A percentile compares a stretch with the other conserved stretches of the same genome.
These are phyloP conservation scores for Griposia aprilina DNA, from an alignment of 2,888 invertebrate species.

Conservation along the genomic window DNA sequence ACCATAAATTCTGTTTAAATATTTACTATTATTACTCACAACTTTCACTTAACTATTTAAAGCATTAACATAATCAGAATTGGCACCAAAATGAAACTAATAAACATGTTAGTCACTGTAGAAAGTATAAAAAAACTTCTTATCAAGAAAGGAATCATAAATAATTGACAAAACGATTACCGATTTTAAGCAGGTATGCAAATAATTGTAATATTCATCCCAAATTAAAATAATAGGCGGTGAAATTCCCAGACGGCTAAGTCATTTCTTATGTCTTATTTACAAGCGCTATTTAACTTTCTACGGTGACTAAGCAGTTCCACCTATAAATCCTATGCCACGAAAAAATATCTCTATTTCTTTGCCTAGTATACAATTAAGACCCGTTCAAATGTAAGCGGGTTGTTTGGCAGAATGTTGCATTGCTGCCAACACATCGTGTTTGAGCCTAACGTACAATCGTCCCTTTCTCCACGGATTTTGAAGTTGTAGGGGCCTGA, in stretches of 20 bases:
- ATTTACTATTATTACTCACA: slow-evolving; percentile 84
- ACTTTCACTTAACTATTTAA: slow-evolving; percentile 86
- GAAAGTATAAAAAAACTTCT: slow-evolving; percentile 35
- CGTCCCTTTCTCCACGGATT: slow-evolving; percentile 99
- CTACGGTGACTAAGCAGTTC: slow-evolving; percentile 66
- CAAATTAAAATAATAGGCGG: slow-evolving; percentile 26
- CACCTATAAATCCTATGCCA: slow-evolving; percentile 67
- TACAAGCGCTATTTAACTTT: slow-evolving; percentile 45
- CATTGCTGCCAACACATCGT: slow-evolving; percentile 96
- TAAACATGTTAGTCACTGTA: slow-evolving; percentile 57
- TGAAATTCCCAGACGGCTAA: slow-evolving; percentile 22
- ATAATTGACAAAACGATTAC: slow-evolving; percentile 32
- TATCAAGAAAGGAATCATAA: slow-evolving; percentile 1
- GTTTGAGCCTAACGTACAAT: slow-evolving; percentile 97
- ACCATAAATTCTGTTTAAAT: slow-evolving; percentile 85
- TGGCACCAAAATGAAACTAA: slow-evolving; percentile 85
- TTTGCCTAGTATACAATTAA: slow-evolving; percentile 49
- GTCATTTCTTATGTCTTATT: slow-evolving; percentile 28
- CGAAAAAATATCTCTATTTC: slow-evolving; percentile 58
- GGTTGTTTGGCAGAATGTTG: slow-evolving; percentile 96
- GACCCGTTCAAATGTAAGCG: slow-evolving; percentile 89
- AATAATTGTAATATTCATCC: slow-evolving; percentile 20
- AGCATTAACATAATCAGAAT: slow-evolving; percentile 86
- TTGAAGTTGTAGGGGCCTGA: slow-evolving; percentile 97
- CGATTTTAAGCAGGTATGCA: not conserved